Evolutionary conservation across 1,140 invertebrate genomes (phyloP).

Genomic region (Atopsyche davidsoni): DNA sequence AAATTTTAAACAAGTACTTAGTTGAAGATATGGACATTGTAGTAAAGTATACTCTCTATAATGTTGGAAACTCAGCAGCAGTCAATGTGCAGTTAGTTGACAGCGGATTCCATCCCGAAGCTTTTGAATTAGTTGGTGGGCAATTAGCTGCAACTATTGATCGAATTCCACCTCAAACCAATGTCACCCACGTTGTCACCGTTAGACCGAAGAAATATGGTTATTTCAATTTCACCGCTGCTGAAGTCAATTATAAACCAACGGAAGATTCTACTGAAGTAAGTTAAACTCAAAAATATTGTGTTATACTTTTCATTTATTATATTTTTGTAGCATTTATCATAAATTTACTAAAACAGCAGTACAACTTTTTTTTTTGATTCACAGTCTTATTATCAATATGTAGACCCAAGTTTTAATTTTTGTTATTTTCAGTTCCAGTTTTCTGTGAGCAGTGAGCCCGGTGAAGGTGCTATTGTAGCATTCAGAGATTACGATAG

Average conservation of each 20-base stretch:
- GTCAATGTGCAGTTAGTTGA: conserved; percentile 84
- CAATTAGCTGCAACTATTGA: conserved; percentile 78
- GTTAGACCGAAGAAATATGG: conserved; percentile 85
- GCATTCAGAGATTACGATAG: conserved; percentile 95
- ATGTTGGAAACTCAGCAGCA: conserved; percentile 81
- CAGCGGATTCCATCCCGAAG: conserved; percentile 81
- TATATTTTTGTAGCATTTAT: neutral
- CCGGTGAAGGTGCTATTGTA: conserved; percentile 93
- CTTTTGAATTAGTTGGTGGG: conserved; percentile 82
- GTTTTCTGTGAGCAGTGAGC: conserved; percentile 87
- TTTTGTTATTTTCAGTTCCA: conserved; percentile 56
- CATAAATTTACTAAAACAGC: neutral
- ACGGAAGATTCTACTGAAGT: conserved; percentile 71
- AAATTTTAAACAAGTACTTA: conserved; percentile 94
- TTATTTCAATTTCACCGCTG: conserved; percentile 96
- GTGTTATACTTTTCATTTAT: no score
- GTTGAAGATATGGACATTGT: conserved; percentile 98
- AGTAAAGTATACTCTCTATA: conserved; percentile 84
- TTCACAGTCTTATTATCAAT: conserved; percentile 6
- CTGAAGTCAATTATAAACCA: conserved; percentile 83
- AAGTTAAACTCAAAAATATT: no score
- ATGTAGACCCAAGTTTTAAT: no score
- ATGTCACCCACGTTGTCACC: conserved; percentile 91
- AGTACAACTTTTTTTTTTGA: conserved; percentile 13
- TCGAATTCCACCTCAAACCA: conserved; percentile 84